phyloP scores from a whole-genome alignment of 2,888 invertebrate genomes.

The Mycalesis mineus region DNA sequence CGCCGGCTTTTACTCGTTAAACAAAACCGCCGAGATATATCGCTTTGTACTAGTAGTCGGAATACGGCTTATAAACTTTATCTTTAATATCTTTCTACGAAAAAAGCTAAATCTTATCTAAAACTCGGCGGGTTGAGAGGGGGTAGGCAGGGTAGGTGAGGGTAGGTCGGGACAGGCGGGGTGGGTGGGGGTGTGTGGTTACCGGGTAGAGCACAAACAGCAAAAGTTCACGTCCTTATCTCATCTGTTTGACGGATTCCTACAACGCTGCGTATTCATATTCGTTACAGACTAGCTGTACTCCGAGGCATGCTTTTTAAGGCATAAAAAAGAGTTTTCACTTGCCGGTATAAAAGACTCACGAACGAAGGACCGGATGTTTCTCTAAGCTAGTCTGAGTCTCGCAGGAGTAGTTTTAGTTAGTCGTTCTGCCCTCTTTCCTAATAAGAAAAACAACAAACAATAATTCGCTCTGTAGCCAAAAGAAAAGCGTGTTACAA shows the following conservation, averaged over 20 bases:
- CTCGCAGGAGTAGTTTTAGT: too few relatives aligned
- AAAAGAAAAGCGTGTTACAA: too few relatives aligned
- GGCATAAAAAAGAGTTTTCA: too few relatives aligned
- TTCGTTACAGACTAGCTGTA: slow-evolving; percentile 48
- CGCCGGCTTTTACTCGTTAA: too few relatives aligned
- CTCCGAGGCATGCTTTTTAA: slow-evolving; percentile 47
- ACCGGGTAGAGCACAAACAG: slow-evolving; percentile 43
- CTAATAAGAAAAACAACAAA: too few relatives aligned
- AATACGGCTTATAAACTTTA: not conserved
- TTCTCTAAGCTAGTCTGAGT: too few relatives aligned
- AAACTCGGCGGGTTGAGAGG: slow-evolving; percentile 6
- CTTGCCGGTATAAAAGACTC: too few relatives aligned
- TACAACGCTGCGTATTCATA: slow-evolving; percentile 72
- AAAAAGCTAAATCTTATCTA: not conserved
- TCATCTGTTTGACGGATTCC: slow-evolving; percentile 76
- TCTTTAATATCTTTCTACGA: not conserved
- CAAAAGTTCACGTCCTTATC: slow-evolving; percentile 75
- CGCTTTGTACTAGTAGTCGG: too few relatives aligned
- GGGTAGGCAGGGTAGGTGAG: slow-evolving; percentile 18
- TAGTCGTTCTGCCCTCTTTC: too few relatives aligned
- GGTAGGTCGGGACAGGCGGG: slow-evolving; percentile 17
- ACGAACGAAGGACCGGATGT: too few relatives aligned
- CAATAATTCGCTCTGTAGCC: too few relatives aligned
- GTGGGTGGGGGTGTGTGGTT: slow-evolving; percentile 30
- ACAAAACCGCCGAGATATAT: too few relatives aligned